Conservation (phyloP, 2,113 vertebrate genomes). For the Promerops cafer region DNA sequence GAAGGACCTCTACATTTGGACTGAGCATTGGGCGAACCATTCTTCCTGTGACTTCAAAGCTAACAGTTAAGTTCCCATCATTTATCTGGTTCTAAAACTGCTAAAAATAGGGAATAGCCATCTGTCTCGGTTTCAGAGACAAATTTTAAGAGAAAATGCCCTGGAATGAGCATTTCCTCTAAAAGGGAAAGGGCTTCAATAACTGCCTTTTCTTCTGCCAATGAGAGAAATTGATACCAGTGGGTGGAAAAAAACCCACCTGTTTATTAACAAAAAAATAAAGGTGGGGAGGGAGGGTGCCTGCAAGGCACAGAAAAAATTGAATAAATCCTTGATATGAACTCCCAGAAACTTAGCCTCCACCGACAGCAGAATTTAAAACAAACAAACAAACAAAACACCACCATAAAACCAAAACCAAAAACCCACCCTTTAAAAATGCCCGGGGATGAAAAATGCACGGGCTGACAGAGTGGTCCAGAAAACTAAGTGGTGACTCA, state of each 20-base stretch:
- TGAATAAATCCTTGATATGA: not conserved
- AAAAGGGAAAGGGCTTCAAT: not conserved
- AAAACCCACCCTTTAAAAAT: not conserved
- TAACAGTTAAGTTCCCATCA: not conserved
- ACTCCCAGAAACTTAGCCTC: not conserved
- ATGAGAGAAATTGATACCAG: not conserved
- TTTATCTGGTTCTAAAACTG: not conserved
- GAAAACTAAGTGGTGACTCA: not conserved
- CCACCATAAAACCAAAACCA: too few species aligned
- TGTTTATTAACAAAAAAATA: not conserved
- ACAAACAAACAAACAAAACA: not conserved
- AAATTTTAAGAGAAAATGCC: not conserved
- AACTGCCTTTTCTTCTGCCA: not conserved
- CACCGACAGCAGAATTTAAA: too few species aligned
- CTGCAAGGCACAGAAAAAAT: not conserved
- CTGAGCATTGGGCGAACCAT: not conserved
- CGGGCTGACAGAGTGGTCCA: accelerated
- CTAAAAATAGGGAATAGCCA: not conserved
- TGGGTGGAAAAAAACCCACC: accelerated
- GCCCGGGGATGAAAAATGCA: not conserved
- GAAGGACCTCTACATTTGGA: not conserved
- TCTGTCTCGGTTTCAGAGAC: not conserved
- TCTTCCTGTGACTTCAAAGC: not conserved
- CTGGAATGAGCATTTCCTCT: not conserved
- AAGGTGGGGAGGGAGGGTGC: accelerated